Conservation (phyloP, 2,888 invertebrate genomes). For the Brachyopa scutellaris region DNA sequence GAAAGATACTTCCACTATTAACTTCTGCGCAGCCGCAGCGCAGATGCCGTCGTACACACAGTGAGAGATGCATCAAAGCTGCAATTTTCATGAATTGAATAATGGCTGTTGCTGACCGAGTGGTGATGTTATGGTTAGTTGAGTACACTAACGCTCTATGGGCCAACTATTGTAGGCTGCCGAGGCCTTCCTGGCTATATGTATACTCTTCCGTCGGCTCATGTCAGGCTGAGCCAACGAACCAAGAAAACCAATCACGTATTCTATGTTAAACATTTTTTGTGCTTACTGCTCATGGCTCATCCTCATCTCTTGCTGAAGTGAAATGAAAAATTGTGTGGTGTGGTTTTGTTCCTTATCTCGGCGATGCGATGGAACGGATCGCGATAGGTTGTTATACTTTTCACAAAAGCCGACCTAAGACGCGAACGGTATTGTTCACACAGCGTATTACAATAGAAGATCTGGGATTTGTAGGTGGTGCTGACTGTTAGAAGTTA, state of each 20-base stretch:
- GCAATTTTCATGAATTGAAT: slow-evolving; percentile 73
- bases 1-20: slow-evolving; percentile 46
- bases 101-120: slow-evolving; percentile 72
- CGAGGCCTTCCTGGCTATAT: slow-evolving; percentile 41
- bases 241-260: slow-evolving; percentile 78
- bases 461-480: background rate
- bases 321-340: slow-evolving; percentile 59
- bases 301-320: slow-evolving; percentile 53
- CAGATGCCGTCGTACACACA: background rate
- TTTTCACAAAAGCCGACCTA: slow-evolving; percentile 65
- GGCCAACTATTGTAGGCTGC: slow-evolving; percentile 66
- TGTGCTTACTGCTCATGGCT: slow-evolving; percentile 22
- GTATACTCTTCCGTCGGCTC: slow-evolving; percentile 43
- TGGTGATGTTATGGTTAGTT: slow-evolving; percentile 71
- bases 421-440: slow-evolving; percentile 70
- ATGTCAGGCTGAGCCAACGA: slow-evolving; percentile 48
- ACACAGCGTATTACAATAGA: slow-evolving; percentile 59
- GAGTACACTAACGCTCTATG: slow-evolving; percentile 68
- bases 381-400: slow-evolving; percentile 55
- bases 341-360: slow-evolving; percentile 52
- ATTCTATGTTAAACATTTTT: slow-evolving; percentile 81
- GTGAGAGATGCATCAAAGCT: slow-evolving; percentile 71
- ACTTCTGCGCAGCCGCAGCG: slow-evolving; percentile 17
- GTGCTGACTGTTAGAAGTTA: background rate
- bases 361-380: slow-evolving; percentile 6